Evolutionary conservation across 2,888 invertebrate genomes (phyloP).

Genomic region (Philopedon plagiatum): DNA sequence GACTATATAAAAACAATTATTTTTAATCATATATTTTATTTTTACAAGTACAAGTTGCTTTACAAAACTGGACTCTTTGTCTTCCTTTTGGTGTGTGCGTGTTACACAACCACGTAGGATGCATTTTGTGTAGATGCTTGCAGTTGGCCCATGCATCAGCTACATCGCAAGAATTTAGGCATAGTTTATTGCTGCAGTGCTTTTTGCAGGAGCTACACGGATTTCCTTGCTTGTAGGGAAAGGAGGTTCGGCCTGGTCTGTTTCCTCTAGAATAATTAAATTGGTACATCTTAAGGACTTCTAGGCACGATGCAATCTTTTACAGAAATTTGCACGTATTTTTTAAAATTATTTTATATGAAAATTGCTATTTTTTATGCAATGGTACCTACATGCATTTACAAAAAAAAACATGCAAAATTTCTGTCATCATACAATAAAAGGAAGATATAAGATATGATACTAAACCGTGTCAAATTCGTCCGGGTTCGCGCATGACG

Average conservation of each 20-base stretch:
- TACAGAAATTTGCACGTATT: too few species aligned
- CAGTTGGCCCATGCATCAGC: conserved; percentile 84
- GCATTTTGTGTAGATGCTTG: conserved; percentile 73
- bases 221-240: conserved; percentile 78
- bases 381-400: too few species aligned
- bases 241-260: conserved; percentile 73
- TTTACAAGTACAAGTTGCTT: conserved; percentile 81
- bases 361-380: too few species aligned
- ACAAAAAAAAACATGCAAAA: too few species aligned
- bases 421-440: too few species aligned
- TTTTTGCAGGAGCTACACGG: conserved; percentile 78
- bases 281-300: not conserved
- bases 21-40: conserved; percentile 68
- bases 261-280: conserved; percentile 75
- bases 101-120: conserved; percentile 76
- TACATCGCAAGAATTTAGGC: conserved; percentile 80
- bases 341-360: too few species aligned
- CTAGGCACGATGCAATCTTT: too few species aligned
- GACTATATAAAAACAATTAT: too few species aligned
- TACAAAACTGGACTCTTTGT: conserved; percentile 73
- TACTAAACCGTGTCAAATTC: too few species aligned
- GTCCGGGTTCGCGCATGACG: too few species aligned
- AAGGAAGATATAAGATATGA: too few species aligned
- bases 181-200: conserved; percentile 78
- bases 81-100: conserved; percentile 72